phyloP scores from a whole-genome alignment of 2,888 invertebrate genomes.

The Scaptomyza parva region DNA sequence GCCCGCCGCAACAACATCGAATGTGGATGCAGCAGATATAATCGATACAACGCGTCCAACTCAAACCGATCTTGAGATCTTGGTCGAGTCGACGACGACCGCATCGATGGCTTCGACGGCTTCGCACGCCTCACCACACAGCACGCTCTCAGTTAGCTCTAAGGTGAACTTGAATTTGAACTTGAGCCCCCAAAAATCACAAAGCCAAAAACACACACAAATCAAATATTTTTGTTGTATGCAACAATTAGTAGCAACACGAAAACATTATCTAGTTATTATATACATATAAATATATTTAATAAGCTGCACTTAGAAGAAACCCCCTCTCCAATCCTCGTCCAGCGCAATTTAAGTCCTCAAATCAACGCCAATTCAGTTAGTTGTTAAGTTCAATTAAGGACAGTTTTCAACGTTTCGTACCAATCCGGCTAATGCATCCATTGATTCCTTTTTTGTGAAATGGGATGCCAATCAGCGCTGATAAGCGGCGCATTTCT shows the following conservation, averaged over 20 bases:
- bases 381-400: slow-evolving; percentile 65
- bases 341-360: slow-evolving; percentile 1
- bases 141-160: slow-evolving; percentile 63
- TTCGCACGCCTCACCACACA: slow-evolving; percentile 39
- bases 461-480: slow-evolving; percentile 60
- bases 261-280: not conserved
- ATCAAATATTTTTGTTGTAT: slow-evolving; percentile 21
- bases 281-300: too few species aligned
- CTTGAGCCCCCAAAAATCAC: slow-evolving; percentile 10
- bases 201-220: not conserved
- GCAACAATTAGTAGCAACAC: slow-evolving; percentile 26
- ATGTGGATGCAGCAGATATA: slow-evolving; percentile 47
- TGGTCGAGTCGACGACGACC: slow-evolving; percentile 43
- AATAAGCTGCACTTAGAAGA: slow-evolving; percentile 48
- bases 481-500: slow-evolving; percentile 45
- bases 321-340: slow-evolving; percentile 1
- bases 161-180: slow-evolving; percentile 66
- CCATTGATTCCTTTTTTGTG: slow-evolving; percentile 30
- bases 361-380: slow-evolving; percentile 4
- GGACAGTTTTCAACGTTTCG: slow-evolving; percentile 48
- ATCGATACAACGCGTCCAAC: slow-evolving; percentile 50
- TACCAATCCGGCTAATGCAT: slow-evolving; percentile 50
- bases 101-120: slow-evolving; percentile 7
- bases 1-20: slow-evolving; percentile 43
- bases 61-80: slow-evolving; percentile 47